Evolutionary conservation across 2,797 vertebrate genomes (phyloP), one percentile per base, ranked within the genome.

Genomic region (Pangasius mekongensis): DNA sequence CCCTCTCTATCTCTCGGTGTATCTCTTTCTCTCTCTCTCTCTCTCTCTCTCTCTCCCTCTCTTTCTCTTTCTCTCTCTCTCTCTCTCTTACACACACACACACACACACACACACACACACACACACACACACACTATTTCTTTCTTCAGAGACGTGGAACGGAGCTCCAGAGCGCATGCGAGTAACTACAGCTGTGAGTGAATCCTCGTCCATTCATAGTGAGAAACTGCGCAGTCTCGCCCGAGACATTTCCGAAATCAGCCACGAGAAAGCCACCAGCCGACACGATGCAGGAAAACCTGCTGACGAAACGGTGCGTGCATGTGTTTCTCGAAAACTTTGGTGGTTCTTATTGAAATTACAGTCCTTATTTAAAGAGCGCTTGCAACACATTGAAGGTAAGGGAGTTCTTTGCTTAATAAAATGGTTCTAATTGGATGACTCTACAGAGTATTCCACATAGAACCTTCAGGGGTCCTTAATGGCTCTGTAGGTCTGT

Each of bases 161-260:
- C 89, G 95, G 94, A 93, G 93, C 95, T 84, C 67, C 92, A 90
- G 93, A 95, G 84, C 93, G 90, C 43, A 90, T 94, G 91, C 91
- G 92, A 84, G 92, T 94, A 87, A 88, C 91, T 90, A 94, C 92
- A 91, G 90, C 94, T 89, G 93, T 94, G 93, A 95, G 94, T 90
- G 92, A 92, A 88, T 92, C 93, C 49, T 93, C 92, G 56, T 93
- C 95, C 82, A 82, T 92, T 86, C 93, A 93, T 74, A 96, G 94
- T 74, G 94, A 91, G 86, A 96, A 96, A 80, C 96, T 96, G 85
- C 95, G 97, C 85, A 96, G 95, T 1, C 91, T 97, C 92, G 97
- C 96, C 69, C 94, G 92, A 33, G 94, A 96, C 6, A 56, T 91
- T 43, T 93, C 94, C 2, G 94, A 90, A 43, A 88, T 93, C 0